Evolutionary conservation across 37 sponge, comb jelly and placozoan species (phyloP), one percentile per base, ranked within the genome.

Genomic region (Geodia barretti): DNA sequence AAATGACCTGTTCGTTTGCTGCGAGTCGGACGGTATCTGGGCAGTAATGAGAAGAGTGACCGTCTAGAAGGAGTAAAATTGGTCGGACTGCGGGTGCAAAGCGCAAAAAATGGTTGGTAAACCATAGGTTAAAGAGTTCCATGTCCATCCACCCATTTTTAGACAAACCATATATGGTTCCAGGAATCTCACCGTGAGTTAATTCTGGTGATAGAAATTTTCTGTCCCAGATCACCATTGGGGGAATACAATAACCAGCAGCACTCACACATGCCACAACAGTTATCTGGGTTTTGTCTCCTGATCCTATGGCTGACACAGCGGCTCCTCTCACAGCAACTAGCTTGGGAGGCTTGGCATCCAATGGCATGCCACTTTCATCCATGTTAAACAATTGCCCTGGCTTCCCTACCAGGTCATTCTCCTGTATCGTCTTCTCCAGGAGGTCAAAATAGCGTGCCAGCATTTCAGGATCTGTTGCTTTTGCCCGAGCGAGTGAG

Each of bases 201-300:
- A 79, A 23, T 32, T 86, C 80, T 23, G 84, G 63, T 33, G 39
- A 5, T 17, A 80, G 66, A 5, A 38, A 23, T 58, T 86, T 86
- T 39, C 76, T 2, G 23, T 87, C 72, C 29, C 38, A 81, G 28
- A 87, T 65, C 20, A 81, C 88, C 70, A 81, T 54, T n/a, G 88
- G 88, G 14, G 88, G 88, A 36, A 87, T 67, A 23, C 28, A 59
- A 62, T 65, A 87, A 2, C 88, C 82, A 74, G 81, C 80, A 31
- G 88, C 82, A 87, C 73, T 75, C 33, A 61, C 30, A 41, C 88
- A 87, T 34, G 70, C 88, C 7, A 81, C 28, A 34, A 81, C 77
- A 47, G 82, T 87, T 11, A 87, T 72, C 42, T 87, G 82, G 41
- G 76, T 3, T 42, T 87, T 86, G 61, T 86, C 58, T 24, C 87